Base-by-base conservation (phyloP, 2,888 invertebrate genomes). In the Slavum lentiscoides region DNA sequence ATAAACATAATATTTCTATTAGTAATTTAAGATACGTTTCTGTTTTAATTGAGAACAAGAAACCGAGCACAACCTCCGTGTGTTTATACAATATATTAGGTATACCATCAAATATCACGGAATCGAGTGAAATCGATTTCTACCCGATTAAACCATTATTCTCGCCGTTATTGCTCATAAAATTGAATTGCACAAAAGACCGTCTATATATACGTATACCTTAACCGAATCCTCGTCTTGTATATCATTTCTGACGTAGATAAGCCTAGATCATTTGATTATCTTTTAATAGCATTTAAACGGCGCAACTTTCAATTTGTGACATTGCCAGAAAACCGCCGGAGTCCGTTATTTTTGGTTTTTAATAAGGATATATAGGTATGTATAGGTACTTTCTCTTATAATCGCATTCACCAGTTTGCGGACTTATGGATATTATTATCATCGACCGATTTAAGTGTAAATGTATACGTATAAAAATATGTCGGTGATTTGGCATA, bases 271-370 rank as follows among this genome's bases (percentile, higher is more conserved):
- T 76, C 13, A 37, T 69, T 15, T 68, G 75, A 76, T 76, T 68
- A 59, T 76, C 67, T 66, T 67, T 75, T 75, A 75, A 75, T 58
- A 58, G 66, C 39, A 67, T 75, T 43, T 76, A 76, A 68, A 59
- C n/a, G 43, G 15, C 58, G 59, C 17, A 19, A 37, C 49, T 68
- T 68, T 59, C 59, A 59, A 76, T 68, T 76, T 76, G 75, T 59
- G 49, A 59, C 59, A 59, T 59, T 59, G 75, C 75, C 75, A 76
- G 43, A 49, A 43, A 67, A 39, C 19, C 13, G 9, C 67, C 39
- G 23, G 17, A 64, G 30, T 2, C 64, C 11, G 21, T 1, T 1
- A 64, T 74, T 74, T 74, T 62, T 74, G 17, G 5, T 53, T 74
- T 74, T 74, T 21, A 39, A 49, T 66, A 43, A 37, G 7, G n/a